Evolutionary conservation across 2,888 invertebrate genomes (phyloP).

Genomic region (Himalopsyche tibetana): DNA sequence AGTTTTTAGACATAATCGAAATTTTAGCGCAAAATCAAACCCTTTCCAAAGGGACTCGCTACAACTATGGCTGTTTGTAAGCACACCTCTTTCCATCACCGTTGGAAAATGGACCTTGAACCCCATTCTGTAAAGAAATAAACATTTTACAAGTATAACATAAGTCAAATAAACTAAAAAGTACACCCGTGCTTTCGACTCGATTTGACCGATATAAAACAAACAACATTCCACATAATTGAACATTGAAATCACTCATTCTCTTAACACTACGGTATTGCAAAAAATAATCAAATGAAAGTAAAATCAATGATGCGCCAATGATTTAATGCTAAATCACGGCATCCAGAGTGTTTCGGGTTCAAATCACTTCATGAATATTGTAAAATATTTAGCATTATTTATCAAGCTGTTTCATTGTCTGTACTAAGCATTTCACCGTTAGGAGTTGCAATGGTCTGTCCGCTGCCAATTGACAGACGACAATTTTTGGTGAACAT

Average conservation of each 20-base stretch:
- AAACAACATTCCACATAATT: no score
- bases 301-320: not conserved
- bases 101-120: no score
- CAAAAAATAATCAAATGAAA: not conserved
- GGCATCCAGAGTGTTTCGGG: not conserved
- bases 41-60: no score
- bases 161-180: no score
- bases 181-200: no score
- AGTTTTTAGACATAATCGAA: no score
- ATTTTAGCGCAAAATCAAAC: no score
- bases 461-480: not conserved
- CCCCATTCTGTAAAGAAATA: no score
- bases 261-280: not conserved
- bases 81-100: no score
- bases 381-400: not conserved
- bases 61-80: no score
- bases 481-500: not conserved
- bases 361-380: conserved; percentile 30
- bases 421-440: not conserved
- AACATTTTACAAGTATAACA: no score
- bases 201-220: no score
- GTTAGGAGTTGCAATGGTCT: not conserved
- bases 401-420: not conserved
- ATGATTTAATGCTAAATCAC: not conserved
- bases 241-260: not conserved